These are phyloP conservation scores for Rhamnusium bicolor DNA, from an alignment of 2,888 invertebrate genomes.

Conservation along the genomic window DNA sequence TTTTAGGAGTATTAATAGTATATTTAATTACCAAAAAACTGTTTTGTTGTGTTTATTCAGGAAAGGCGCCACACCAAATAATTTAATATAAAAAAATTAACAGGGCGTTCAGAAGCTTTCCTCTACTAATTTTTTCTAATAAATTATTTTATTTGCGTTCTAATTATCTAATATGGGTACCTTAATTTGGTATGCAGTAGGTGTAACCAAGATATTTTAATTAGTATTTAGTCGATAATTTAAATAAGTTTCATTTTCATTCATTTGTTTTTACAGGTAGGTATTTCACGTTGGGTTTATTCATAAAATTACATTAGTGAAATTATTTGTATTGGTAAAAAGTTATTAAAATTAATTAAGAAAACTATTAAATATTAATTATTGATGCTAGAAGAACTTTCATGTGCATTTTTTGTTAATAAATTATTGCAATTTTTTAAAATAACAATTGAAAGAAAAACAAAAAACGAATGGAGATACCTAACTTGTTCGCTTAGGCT, in stretches of 20 bases:
- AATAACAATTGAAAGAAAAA: not conserved
- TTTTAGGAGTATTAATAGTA: not conserved
- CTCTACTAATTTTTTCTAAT: constrained; percentile 26
- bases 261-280: not conserved
- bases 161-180: constrained; percentile 20
- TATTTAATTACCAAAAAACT: not conserved
- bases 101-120: constrained; percentile 26
- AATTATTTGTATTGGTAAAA: not conserved
- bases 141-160: not conserved
- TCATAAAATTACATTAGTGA: not conserved
- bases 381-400: not conserved
- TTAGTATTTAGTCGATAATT: not conserved
- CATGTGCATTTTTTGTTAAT: not conserved
- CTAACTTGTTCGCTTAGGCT: too few relatives aligned
- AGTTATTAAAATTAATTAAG: not conserved
- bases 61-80: constrained; percentile 22
- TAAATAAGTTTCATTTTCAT: constrained; percentile 5
- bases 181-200: constrained; percentile 13
- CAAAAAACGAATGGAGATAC: too few relatives aligned
- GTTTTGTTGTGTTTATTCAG: constrained; percentile 25
- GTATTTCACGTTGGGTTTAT: not conserved
- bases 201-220: not conserved
- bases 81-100: constrained; percentile 9
- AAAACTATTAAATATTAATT: not conserved
- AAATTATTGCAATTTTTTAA: not conserved